Conservation (phyloP, 1,140 invertebrate genomes). For the Solen grandis region DNA sequence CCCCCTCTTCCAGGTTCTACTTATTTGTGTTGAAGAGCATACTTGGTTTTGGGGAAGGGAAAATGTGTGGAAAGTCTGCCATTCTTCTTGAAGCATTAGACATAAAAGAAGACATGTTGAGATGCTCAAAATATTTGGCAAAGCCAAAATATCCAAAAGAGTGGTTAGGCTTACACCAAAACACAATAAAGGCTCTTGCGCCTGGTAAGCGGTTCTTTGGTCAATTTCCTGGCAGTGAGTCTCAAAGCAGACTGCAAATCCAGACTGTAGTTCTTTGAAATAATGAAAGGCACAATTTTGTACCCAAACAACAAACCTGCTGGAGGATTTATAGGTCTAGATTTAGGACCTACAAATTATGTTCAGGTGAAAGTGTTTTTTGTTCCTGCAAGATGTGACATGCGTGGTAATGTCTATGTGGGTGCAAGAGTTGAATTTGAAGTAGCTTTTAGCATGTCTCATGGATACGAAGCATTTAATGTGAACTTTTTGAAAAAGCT, state of each 20-base stretch:
- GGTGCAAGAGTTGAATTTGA: constrained; percentile 57
- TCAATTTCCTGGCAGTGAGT: background rate
- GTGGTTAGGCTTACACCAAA: constrained; percentile 44
- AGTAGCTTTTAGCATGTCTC: constrained; percentile 57
- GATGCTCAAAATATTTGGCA: constrained; percentile 23
- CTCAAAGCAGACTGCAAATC: background rate
- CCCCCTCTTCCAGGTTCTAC: constrained; percentile 41
- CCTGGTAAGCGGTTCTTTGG: constrained; percentile 47
- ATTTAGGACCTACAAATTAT: constrained; percentile 53
- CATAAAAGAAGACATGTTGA: constrained; percentile 42
- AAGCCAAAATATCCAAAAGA: constrained; percentile 56
- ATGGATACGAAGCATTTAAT: constrained; percentile 64
- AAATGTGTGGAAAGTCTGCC: constrained; percentile 8
- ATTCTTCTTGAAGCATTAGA: constrained; percentile 24
- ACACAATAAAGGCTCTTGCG: constrained; percentile 40
- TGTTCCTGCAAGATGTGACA: constrained; percentile 46
- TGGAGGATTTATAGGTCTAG: constrained; percentile 57
- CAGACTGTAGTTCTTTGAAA: background rate
- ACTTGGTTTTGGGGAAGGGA: constrained; percentile 21
- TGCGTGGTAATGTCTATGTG: constrained; percentile 36
- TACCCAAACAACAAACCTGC: constrained; percentile 51
- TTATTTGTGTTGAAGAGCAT: constrained; percentile 48
- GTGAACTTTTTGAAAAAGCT: constrained; percentile 45
- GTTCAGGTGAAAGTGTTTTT: constrained; percentile 57
- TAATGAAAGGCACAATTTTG: constrained; percentile 58